Evolutionary conservation across 2,113 vertebrate genomes (phyloP), one percentile per base, ranked within the genome.

Genomic region (Melospiza melodia): DNA sequence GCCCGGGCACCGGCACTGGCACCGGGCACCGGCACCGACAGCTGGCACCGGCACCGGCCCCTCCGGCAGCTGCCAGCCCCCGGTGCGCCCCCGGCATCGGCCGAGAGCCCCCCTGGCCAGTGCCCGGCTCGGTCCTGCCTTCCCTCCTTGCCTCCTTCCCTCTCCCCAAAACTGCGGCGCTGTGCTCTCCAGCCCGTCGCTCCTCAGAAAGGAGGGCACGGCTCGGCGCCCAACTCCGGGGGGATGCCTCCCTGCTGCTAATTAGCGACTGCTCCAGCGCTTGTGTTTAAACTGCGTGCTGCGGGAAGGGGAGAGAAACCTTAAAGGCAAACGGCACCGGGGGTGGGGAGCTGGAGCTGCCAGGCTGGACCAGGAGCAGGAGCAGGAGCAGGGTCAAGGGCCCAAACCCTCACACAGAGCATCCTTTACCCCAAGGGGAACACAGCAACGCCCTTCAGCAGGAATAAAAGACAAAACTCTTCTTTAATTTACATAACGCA

Each of bases 241-340:
- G 98, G 97, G 98, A 98, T 98, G 98, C 97, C 97, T 97, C 86
- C 95, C 95, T 95, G 93, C 83, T 84, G 93, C 96, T 97, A 96
- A 97, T 97, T 97, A 97, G 97, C 96, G 97, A 95, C 95, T 97
- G 96, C 88, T 94, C 87, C 95, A 97, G 96, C 94, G 94, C 72
- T 96, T 52, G 79, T 95, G 97, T 97, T 96, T 96, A 96, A 97
- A 97, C 95, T 88, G 94, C 94, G 79, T 79, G 95, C 94, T 2
- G 75, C 89, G 9, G 78, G 15, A 59, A 95, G 59, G 93, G 85
- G 92, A 71, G 93, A 94, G 94, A 54, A 96, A 93, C 49, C 92
- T 96, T 89, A 94, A 97, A 96, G 94, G 91, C 77, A 33, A 93
- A 95, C 7, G 21, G 90, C 51, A 12, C 8, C 48, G 0, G 62